Conservation (phyloP, 92 coral and sea anemone species). For the Bergia sp. region DNA sequence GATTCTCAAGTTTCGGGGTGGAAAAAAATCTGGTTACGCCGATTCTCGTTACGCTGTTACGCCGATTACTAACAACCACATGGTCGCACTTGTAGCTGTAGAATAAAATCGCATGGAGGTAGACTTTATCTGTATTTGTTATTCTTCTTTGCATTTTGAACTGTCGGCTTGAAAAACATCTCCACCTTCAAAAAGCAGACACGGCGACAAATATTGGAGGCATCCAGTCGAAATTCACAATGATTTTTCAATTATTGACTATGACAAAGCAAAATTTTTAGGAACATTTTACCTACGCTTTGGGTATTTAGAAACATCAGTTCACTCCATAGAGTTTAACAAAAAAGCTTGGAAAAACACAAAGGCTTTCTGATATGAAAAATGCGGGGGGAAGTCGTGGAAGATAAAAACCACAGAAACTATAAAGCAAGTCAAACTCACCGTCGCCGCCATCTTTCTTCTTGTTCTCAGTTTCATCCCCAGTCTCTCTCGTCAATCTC, state of each 20-base stretch:
- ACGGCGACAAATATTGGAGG: background rate
- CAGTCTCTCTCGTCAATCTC: background rate
- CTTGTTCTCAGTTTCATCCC: background rate
- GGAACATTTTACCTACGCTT: background rate
- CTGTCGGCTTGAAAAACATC: background rate
- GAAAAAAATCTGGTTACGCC: no score
- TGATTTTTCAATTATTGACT: background rate
- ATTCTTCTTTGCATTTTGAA: no score
- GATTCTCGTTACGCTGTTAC: no score
- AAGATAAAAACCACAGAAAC: background rate
- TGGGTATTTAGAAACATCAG: background rate
- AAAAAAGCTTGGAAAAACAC: background rate
- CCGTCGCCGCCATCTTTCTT: constrained; percentile 12
- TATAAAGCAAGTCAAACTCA: constrained; percentile 2
- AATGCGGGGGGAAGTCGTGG: background rate
- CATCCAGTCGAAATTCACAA: background rate
- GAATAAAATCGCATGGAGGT: background rate
- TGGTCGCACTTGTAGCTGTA: no score
- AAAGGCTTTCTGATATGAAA: background rate
- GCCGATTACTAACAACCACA: no score
- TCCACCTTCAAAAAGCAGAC: background rate
- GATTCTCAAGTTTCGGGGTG: no score
- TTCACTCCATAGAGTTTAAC: background rate
- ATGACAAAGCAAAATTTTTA: constrained; percentile 14
- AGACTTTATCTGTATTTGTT: no score